phyloP scores from a whole-genome alignment of 2,113 vertebrate genomes.

The Emydura subglobosa region DNA sequence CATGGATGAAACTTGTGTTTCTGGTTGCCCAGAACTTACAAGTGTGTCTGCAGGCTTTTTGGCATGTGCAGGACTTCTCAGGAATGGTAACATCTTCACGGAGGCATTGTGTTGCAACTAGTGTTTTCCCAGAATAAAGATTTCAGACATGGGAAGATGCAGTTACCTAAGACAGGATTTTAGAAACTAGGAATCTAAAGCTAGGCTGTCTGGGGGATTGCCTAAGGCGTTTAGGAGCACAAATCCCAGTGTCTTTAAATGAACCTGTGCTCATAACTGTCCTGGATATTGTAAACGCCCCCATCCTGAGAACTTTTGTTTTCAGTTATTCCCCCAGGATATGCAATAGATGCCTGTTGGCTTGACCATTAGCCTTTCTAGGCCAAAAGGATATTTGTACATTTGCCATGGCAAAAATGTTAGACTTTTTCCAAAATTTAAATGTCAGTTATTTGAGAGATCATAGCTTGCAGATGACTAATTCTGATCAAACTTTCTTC shows the following conservation, averaged over 20 bases:
- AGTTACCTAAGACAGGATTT: background rate
- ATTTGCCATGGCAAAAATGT: background rate
- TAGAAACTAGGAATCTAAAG: background rate
- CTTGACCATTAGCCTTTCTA: background rate
- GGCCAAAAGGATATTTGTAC: background rate
- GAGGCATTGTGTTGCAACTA: slow-evolving; percentile 38
- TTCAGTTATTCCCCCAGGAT: background rate
- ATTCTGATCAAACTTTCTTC: background rate
- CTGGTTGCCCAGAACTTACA: background rate
- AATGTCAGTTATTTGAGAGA: rapidly evolving
- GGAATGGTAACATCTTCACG: slow-evolving; percentile 57
- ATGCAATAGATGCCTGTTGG: rapidly evolving
- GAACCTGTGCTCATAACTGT: background rate
- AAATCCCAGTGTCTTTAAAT: background rate
- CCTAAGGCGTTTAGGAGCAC: background rate
- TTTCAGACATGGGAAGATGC: background rate
- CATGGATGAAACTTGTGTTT: slow-evolving; percentile 50
- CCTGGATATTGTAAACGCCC: background rate
- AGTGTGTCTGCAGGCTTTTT: slow-evolving; percentile 62
- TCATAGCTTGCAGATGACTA: slow-evolving; percentile 19
- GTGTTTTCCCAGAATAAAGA: background rate
- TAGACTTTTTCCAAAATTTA: background rate
- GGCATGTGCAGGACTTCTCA: slow-evolving; percentile 47
- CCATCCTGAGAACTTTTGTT: background rate
- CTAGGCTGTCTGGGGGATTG: background rate